Base-by-base conservation (phyloP, 2,888 invertebrate genomes). In the Bombylius discolor region DNA sequence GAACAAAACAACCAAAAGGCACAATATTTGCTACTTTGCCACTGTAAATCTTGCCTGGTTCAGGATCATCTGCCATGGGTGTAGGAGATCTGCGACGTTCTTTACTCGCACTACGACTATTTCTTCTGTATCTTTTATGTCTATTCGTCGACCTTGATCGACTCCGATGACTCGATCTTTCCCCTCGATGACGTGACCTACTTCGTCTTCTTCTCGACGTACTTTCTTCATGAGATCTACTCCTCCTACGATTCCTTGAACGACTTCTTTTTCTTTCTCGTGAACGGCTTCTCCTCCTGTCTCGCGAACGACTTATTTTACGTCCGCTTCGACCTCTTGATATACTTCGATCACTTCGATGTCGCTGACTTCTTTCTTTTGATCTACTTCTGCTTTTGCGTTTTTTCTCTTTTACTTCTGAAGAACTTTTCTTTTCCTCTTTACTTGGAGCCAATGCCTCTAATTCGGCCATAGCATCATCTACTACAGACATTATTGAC, bases 1-100 rank as follows among this genome's bases (percentile, higher is more conserved):
- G 94, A 0, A 97, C 93, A 72, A 99, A 99, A 70, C 97, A 97
- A 2, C 99, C 99, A 75, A 98, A 99, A n/a, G 90, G 87, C 53
- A 96, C 94, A 62, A 97, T 89, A 66, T 93, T 97, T 1, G 93
- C 91, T 0, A 99, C 93, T 73, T 91, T 88, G 0, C 96, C 99
- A 60, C 81, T 81, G 70, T 96, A 98, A 63, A 99, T 92, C 67
- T 87, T 87, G 0, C 88, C 89, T 5, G 85, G 79, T 62, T 87
- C 84, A 1, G 89, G 89, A 66, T 88, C 87, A 66, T 85, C 84
- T 56, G 82, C 81, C 63, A 86, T 72, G 5, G 66, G 66, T 13
- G 70, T 65, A 9, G 66, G 61, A 12, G 70, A 69, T 1, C 67
- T 66, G 62, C 70, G 68, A 52, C 68, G 69, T 1, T 69, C 70